Conservation (phyloP, 2,797 vertebrate species). For the Sebastes nivosus region DNA sequence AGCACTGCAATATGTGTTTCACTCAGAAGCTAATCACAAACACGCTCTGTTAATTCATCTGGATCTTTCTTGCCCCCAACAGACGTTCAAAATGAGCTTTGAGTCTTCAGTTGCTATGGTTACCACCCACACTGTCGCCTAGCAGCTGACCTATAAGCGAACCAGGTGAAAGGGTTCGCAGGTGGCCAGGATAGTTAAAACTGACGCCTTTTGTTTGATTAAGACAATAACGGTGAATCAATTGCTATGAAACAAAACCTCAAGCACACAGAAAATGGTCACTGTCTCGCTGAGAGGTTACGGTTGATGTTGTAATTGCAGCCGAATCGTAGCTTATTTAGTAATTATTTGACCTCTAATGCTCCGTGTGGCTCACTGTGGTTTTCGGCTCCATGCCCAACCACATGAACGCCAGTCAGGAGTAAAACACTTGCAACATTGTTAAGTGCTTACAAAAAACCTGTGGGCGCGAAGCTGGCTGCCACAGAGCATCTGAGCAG, state of each 20-base stretch:
- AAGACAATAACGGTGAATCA: conserved; percentile 19
- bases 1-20: background rate
- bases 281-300: background rate
- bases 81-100: conserved; percentile 29
- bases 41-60: conserved; percentile 12
- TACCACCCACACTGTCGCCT: conserved; percentile 34
- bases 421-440: conserved; percentile 50
- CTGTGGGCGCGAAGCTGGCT: conserved; percentile 28
- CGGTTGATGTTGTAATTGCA: background rate
- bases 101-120: conserved; percentile 49
- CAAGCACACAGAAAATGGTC: background rate
- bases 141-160: conserved; percentile 41
- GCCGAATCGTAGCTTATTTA: conserved; percentile 5
- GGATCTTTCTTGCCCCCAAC: conserved; percentile 10
- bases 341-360: conserved; percentile 37
- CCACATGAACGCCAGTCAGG: conserved; percentile 52
- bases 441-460: conserved; percentile 43
- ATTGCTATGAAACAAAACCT: background rate
- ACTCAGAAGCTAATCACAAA: background rate
- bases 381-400: conserved; percentile 34
- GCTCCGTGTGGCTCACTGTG: conserved; percentile 11
- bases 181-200: conserved; percentile 26
- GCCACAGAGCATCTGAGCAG: conserved; percentile 27
- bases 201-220: conserved; percentile 33
- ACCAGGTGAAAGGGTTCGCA: conserved; percentile 57